Evolutionary conservation across 2,797 vertebrate species (phyloP).

Genomic region (Hippoglossus hippoglossus): DNA sequence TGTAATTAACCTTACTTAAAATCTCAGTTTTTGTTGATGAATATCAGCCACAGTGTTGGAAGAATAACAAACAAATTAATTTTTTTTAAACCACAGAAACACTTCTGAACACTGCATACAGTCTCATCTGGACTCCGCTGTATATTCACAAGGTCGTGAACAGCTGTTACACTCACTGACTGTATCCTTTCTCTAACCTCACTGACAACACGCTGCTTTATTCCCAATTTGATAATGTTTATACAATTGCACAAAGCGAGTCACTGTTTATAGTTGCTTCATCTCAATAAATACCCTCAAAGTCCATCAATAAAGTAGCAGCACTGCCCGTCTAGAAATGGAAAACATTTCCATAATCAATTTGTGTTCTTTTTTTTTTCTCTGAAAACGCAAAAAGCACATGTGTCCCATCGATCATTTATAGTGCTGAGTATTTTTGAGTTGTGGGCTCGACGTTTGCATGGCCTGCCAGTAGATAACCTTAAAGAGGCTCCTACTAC

Average conservation of each 20-base stretch:
- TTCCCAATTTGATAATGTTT: conserved; percentile 45
- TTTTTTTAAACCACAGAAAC: too few relatives aligned
- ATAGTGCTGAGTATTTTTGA: conserved; percentile 80
- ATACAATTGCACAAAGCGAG: conserved; percentile 51
- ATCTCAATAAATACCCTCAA: conserved; percentile 72
- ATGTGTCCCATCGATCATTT: conserved; percentile 78
- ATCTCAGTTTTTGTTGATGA: background rate
- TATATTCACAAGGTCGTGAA: conserved; percentile 2
- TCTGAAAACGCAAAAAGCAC: conserved; percentile 74
- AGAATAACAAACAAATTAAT: conserved; percentile 1
- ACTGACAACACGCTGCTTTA: conserved; percentile 29
- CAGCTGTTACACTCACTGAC: conserved; percentile 31
- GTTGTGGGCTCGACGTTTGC: conserved; percentile 77
- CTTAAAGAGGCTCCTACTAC: conserved; percentile 72
- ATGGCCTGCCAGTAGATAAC: conserved; percentile 80
- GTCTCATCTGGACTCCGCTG: background rate
- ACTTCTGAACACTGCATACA: background rate
- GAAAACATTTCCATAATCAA: conserved; percentile 70
- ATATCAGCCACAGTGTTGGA: background rate
- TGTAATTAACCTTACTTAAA: background rate
- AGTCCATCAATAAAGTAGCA: conserved; percentile 70
- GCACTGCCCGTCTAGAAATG: conserved; percentile 54
- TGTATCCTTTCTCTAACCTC: conserved; percentile 52
- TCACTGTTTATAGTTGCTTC: conserved; percentile 59
- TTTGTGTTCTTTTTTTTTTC: conserved; percentile 71